Base-by-base conservation (phyloP, 2,888 invertebrate genomes). In the Chrysolina oricalcia region DNA sequence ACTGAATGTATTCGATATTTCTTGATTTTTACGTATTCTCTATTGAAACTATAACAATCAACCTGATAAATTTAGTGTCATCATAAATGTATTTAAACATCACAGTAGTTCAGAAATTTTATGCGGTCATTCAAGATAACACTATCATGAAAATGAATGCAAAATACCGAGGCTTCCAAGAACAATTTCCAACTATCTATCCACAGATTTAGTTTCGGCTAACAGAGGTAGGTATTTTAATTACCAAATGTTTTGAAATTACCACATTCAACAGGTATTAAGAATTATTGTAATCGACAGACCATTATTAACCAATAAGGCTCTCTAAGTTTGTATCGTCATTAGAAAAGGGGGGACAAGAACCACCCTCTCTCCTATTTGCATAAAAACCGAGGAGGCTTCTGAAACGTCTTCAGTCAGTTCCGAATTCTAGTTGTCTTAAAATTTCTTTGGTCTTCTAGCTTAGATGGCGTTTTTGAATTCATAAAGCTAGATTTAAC, bases 401-500 rank as follows among this genome's bases (percentile, higher is more conserved):
- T 19, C 43, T 19, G 21, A 13, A 41, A 1, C 46, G 15, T 23
- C 19, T 21, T 64, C 65, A 71, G 64, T 71, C 9, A 19, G 63
- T 59, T 59, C 13, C 10, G 11, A 59, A 23, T 23, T 50, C 13
- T 19, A 50, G 35, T 70, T 69, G 73, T n/a, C 63, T 66, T 43
- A 70, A 21, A 56, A 40, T 86, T 87, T 88, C 90, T 92, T 92
- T 92, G 91, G 91, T 92, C 91, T 90, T 86, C 87, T 89, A 89
- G 89, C 91, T 92, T 82, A 80, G 79, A 82, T 79, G 79, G 74
- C 64, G 48, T 81, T 81, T 77, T 74, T 70, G 64, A 81, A 81
- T 84, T 88, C 89, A 89, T 89, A 89, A 89, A 89, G 89, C 89
- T 89, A 88, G 87, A 87, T 86, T 84, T 81, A 86, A 78, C 85